Conservation (phyloP, 1,140 invertebrate genomes). For the Aphaenogaster rudis region DNA sequence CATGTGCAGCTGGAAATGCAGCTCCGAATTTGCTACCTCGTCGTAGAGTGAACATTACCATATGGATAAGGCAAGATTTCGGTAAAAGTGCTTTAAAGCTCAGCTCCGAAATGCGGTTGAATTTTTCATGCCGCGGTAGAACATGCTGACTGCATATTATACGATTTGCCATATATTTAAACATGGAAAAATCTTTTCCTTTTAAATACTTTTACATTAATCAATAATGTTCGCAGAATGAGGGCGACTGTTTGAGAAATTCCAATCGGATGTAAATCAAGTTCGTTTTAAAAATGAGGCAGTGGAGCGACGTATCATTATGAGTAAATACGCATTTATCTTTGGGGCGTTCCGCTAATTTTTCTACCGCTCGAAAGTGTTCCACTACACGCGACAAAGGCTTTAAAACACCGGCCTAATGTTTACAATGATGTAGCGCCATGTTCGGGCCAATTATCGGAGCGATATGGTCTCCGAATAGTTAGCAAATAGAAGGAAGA, state of each 20-base stretch:
- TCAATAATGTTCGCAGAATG: background rate
- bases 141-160: conserved; percentile 14
- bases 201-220: conserved; percentile 16
- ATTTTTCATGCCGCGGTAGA: conserved; percentile 47
- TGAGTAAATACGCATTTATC: background rate
- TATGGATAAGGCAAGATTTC: conserved; percentile 66
- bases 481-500: conserved; percentile 50
- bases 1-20: conserved; percentile 46
- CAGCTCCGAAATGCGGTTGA: conserved; percentile 56
- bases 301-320: background rate
- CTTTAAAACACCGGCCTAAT: conserved; percentile 3
- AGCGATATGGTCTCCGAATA: conserved; percentile 16
- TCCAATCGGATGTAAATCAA: background rate
- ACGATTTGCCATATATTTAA: conserved; percentile 38
- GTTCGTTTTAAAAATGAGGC: conserved; percentile 2
- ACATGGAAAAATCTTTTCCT: background rate
- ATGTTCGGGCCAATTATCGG: conserved; percentile 38
- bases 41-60: conserved; percentile 51
- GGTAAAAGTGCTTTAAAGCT: conserved; percentile 56
- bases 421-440: conserved; percentile 31
- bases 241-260: background rate
- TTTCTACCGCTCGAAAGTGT: background rate
- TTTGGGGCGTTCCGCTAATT: conserved; percentile 8
- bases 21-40: conserved; percentile 44
- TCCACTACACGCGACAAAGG: background rate